phyloP scores from a whole-genome alignment of 2,888 invertebrate genomes.

The Drosophila crucigera region DNA sequence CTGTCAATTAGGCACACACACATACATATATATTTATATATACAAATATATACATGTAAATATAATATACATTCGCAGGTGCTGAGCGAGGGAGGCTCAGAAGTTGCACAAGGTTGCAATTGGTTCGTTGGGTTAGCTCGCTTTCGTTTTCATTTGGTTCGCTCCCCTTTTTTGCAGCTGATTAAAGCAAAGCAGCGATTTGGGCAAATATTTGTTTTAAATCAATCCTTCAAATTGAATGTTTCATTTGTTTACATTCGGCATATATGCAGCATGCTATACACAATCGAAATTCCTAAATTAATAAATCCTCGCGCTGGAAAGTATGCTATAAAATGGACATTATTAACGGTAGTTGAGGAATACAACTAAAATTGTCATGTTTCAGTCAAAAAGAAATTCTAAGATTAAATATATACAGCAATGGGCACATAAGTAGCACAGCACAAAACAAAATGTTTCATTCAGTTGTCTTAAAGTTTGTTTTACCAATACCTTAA shows the following conservation, averaged over 20 bases:
- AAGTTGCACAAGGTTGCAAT: slow-evolving; percentile 53
- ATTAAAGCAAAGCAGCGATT: slow-evolving; percentile 35
- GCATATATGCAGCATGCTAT: slow-evolving; percentile 2
- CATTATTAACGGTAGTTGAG: background rate
- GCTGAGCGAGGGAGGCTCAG: slow-evolving; percentile 19
- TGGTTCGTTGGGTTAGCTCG: slow-evolving; percentile 37
- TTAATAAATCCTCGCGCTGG: background rate
- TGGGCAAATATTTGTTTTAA: slow-evolving; percentile 51
- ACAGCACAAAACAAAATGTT: background rate
- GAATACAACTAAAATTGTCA: too few relatives aligned
- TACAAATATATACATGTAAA: background rate
- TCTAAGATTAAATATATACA: background rate
- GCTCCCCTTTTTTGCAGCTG: slow-evolving; percentile 42
- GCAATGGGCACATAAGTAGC: background rate
- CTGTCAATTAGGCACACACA: slow-evolving; percentile 61
- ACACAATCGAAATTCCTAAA: background rate
- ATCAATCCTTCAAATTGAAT: slow-evolving; percentile 53
- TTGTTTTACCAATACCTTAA: background rate
- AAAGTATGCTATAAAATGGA: slow-evolving; percentile 41
- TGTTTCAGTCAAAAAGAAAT: background rate
- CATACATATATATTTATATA: slow-evolving; percentile 2
- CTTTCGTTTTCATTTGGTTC: slow-evolving; percentile 60
- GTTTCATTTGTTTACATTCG: slow-evolving; percentile 22
- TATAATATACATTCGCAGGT: background rate
- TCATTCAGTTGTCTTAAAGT: background rate